These are phyloP conservation scores for Arothron firmamentum DNA, from an alignment of 2,113 vertebrate genomes.

Conservation along the genomic window DNA sequence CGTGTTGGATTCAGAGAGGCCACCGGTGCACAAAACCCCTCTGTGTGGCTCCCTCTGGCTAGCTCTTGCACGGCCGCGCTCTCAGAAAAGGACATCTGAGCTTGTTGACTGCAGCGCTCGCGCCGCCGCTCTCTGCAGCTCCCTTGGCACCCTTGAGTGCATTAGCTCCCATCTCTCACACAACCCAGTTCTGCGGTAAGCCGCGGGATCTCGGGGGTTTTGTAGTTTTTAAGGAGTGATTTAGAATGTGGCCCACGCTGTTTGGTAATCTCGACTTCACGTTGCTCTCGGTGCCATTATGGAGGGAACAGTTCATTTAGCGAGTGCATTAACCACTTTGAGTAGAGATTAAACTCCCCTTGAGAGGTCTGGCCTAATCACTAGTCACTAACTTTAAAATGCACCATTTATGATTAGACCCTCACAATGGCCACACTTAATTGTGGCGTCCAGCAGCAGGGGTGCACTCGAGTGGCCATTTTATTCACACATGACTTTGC, in stretches of 20 bases:
- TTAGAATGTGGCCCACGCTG: constrained; percentile 61
- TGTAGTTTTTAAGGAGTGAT: constrained; percentile 71
- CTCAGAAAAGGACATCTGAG: constrained; percentile 69
- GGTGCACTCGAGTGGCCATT: constrained; percentile 13
- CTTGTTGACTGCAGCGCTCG: constrained; percentile 68
- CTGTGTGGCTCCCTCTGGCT: constrained; percentile 30
- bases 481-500: too few relatives aligned
- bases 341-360: constrained; percentile 70
- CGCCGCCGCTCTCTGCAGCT: constrained; percentile 53
- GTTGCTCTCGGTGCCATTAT: constrained; percentile 64
- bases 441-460: constrained; percentile 33
- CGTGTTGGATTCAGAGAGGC: constrained; percentile 45
- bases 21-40: constrained; percentile 36
- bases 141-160: constrained; percentile 66
- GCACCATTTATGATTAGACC: constrained; percentile 67
- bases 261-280: constrained; percentile 64
- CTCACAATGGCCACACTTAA: constrained; percentile 53
- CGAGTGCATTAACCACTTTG: constrained; percentile 71
- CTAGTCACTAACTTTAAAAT: constrained; percentile 74
- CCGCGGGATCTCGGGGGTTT: constrained; percentile 67
- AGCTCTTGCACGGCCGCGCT: constrained; percentile 52
- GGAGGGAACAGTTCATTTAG: constrained; percentile 68
- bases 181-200: constrained; percentile 70
- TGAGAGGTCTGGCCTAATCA: constrained; percentile 64
- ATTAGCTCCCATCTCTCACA: constrained; percentile 63